A percentile compares a stretch with the other conserved stretches of the same genome.
phyloP scores from a whole-genome alignment of 1,140 invertebrate species.

The Trichonephila clavata region DNA sequence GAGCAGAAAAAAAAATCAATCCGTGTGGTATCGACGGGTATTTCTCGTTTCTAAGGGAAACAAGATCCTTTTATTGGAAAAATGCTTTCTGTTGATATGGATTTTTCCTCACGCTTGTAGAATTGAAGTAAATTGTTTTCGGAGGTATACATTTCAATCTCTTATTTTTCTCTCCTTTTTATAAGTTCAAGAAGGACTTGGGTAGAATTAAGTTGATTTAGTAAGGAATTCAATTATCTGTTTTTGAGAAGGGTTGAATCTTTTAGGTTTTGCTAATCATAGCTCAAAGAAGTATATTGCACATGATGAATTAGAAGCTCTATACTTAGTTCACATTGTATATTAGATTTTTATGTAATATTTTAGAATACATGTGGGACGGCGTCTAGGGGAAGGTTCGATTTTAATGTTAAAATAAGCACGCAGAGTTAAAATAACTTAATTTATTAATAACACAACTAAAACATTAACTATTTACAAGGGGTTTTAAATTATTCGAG shows the following conservation, averaged over 20 bases:
- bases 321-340: too few species aligned
- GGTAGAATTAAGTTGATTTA: not conserved
- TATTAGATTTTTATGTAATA: too few species aligned
- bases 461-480: too few species aligned
- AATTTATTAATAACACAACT: too few species aligned
- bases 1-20: not conserved
- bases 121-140: constrained; percentile 29
- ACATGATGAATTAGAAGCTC: not conserved
- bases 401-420: too few species aligned
- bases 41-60: not conserved
- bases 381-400: too few species aligned
- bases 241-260: too few species aligned
- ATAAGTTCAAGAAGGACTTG: not conserved
- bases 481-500: too few species aligned
- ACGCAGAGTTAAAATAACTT: too few species aligned
- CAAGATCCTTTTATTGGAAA: not conserved
- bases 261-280: too few species aligned
- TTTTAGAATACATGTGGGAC: too few species aligned
- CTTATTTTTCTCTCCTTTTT: not conserved
- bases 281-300: not conserved
- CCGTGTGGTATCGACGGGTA: constrained; percentile 18
- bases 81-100: constrained; percentile 12
- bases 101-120: constrained; percentile 7
- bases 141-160: not conserved
- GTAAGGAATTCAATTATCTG: not conserved